Conservation (phyloP, 1,140 invertebrate species). For the Dendroctonus valens region DNA sequence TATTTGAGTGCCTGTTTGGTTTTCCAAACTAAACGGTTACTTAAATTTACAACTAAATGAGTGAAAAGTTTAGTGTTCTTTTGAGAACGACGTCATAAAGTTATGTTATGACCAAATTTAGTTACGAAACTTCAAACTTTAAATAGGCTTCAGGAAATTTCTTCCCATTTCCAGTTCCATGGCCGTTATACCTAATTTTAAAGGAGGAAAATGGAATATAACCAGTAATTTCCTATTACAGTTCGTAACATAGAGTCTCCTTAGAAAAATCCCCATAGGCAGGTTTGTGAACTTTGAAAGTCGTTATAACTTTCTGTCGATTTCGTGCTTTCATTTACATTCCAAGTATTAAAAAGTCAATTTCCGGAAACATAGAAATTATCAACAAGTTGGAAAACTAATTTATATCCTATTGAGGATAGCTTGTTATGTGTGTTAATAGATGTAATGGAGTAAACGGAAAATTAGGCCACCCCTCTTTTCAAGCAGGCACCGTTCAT, state of each 20-base stretch:
- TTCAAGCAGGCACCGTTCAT: too few species aligned
- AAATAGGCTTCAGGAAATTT: constrained; percentile 19
- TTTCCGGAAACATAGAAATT: too few species aligned
- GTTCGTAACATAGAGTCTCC: constrained; percentile 10
- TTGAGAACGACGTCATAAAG: constrained; percentile 20
- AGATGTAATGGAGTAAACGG: too few species aligned
- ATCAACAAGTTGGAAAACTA: too few species aligned
- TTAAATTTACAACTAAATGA: constrained; percentile 21
- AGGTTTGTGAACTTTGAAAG: constrained; percentile 4
- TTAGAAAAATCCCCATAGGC: constrained; percentile 14
- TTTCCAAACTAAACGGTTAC: neutral
- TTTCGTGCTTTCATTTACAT: neutral
- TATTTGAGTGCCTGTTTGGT: neutral
- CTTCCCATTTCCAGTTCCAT: constrained; percentile 18
- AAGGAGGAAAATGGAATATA: constrained; percentile 30
- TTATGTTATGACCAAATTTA: constrained; percentile 30
- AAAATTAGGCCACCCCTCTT: too few species aligned
- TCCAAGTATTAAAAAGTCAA: neutral
- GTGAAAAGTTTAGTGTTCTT: constrained; percentile 19
- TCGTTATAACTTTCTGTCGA: constrained; percentile 14
- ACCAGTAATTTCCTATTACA: constrained; percentile 22
- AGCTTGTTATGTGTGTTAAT: too few species aligned
- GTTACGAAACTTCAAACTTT: constrained; percentile 32
- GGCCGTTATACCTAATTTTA: constrained; percentile 31
- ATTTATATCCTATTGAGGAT: too few species aligned